Percentiles rank a stretch among this genome's conserved stretches.
These are phyloP conservation scores for Julus scanicus DNA, from an alignment of 2,888 invertebrate genomes.

Conservation along the genomic window DNA sequence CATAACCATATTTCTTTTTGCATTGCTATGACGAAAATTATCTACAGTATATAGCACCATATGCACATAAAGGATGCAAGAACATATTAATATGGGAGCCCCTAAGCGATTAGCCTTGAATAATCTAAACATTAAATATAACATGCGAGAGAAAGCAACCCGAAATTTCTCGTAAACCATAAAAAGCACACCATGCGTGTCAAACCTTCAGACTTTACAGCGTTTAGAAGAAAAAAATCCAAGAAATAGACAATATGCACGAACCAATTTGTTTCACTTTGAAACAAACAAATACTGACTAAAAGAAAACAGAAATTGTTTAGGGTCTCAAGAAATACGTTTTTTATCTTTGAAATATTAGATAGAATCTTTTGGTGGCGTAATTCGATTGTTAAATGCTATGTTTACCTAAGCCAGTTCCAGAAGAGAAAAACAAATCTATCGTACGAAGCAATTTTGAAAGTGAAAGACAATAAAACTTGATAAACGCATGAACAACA, in stretches of 20 bases:
- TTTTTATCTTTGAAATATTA: not conserved
- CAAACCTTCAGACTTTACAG: not conserved
- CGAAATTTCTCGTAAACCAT: not conserved
- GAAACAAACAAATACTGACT: not conserved
- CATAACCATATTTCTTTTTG: not conserved
- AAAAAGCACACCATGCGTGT: not conserved
- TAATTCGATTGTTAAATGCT: not conserved
- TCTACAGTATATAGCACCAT: not conserved
- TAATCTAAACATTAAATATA: not conserved
- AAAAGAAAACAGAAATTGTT: not conserved
- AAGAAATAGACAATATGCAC: not conserved
- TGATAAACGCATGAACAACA: not conserved
- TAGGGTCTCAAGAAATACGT: not conserved
- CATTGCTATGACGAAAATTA: not conserved
- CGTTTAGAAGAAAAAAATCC: not conserved
- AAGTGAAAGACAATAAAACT: not conserved
- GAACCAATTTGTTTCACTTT: not conserved
- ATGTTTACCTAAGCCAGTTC: not conserved
- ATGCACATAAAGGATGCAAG: not conserved
- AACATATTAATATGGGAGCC: not conserved
- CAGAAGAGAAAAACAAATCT: not conserved
- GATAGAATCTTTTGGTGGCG: not conserved
- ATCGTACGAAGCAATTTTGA: not conserved
- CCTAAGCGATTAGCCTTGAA: not conserved
- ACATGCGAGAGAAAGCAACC: not conserved